Percentiles rank a stretch among this genome's conserved stretches.
phyloP scores from a whole-genome alignment of 1,140 invertebrate species.

The Habropoda laboriosa region DNA sequence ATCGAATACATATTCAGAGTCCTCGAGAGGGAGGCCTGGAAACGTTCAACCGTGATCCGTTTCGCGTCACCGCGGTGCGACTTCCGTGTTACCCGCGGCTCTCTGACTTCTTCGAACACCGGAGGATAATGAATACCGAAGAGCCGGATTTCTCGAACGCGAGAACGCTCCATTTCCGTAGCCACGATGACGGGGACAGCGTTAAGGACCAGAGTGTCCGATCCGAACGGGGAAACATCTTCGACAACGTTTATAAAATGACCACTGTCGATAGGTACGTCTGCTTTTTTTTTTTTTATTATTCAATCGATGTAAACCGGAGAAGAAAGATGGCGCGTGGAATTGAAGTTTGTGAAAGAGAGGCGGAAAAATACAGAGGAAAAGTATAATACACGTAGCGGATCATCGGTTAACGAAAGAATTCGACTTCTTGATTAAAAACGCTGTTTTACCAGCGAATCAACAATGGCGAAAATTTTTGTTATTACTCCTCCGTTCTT shows the following conservation, averaged over 20 bases:
- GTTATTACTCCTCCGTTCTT: background rate
- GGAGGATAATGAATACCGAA: conserved; percentile 24
- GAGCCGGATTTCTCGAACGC: conserved; percentile 56
- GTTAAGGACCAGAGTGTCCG: conserved; percentile 19
- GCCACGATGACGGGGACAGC: conserved; percentile 20
- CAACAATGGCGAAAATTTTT: background rate
- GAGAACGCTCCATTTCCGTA: conserved; percentile 46
- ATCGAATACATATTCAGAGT: conserved; percentile 3
- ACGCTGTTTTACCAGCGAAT: background rate
- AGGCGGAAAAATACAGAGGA: background rate
- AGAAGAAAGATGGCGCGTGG: background rate
- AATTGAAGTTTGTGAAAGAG: too few species aligned
- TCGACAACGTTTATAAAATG: conserved; percentile 43
- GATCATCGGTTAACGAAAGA: background rate
- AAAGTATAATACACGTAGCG: background rate
- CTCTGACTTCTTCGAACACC: background rate
- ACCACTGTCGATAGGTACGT: conserved; percentile 53
- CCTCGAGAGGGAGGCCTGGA: background rate
- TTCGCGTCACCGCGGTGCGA: background rate
- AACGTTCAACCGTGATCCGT: background rate
- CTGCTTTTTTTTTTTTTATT: too few species aligned
- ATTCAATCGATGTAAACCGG: background rate
- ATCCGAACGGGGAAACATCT: conserved; percentile 29
- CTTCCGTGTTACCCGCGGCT: conserved; percentile 25
- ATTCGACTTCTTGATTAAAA: background rate